Conservation (phyloP, 2,888 invertebrate genomes). For the Mimas tiliae region DNA sequence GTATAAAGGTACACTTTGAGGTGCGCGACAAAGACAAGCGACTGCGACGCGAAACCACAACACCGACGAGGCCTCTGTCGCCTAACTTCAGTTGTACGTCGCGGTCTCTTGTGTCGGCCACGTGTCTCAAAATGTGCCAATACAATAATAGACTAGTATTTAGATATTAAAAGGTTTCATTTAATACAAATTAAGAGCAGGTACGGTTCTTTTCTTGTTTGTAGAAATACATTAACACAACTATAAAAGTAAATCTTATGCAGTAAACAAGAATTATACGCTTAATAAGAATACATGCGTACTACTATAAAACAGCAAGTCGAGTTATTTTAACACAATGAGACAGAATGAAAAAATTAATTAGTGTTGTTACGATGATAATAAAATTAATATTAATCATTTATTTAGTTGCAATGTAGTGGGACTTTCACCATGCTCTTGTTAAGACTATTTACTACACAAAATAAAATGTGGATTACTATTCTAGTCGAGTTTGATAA, state of each 20-base stretch:
- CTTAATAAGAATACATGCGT: too few species aligned
- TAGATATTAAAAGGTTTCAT: not conserved
- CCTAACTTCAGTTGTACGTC: too few species aligned
- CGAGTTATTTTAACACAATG: too few species aligned
- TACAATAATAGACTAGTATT: not conserved
- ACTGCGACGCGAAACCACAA: too few species aligned
- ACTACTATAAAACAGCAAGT: not conserved
- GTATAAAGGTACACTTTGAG: too few species aligned
- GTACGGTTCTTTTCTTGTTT: not conserved
- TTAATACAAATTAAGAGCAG: not conserved
- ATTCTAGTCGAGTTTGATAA: constrained; percentile 50
- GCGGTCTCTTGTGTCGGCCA: too few species aligned
- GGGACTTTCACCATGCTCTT: constrained; percentile 5
- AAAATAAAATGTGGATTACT: not conserved
- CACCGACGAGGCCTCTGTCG: too few species aligned
- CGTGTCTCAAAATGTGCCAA: too few species aligned
- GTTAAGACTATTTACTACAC: not conserved
- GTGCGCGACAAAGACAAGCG: too few species aligned
- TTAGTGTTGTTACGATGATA: not conserved
- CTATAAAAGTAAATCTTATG: not conserved
- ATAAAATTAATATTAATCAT: not conserved
- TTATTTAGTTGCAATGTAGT: not conserved
- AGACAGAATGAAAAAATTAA: not conserved
- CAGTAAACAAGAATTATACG: not conserved
- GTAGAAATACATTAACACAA: not conserved